Conservation (phyloP, 2,797 vertebrate species). For the Dendrocincla fuliginosa region DNA sequence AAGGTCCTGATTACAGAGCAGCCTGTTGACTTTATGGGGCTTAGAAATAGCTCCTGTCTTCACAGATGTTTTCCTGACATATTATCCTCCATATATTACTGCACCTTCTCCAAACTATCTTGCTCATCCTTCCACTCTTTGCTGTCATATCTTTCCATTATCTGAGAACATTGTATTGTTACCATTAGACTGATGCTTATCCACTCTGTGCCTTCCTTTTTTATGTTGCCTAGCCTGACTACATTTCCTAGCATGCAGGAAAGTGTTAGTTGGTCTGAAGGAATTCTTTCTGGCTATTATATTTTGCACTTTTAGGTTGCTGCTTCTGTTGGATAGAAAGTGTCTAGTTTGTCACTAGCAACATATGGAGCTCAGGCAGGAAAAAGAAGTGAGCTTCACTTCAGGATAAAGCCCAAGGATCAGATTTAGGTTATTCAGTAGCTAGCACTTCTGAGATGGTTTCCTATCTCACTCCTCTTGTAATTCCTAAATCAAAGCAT, state of each 20-base stretch:
- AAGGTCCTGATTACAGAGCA: background rate
- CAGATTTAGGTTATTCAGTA: background rate
- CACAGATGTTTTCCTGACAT: background rate
- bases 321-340: background rate
- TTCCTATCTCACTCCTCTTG: background rate
- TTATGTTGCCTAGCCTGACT: constrained; percentile 37
- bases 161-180: constrained; percentile 53
- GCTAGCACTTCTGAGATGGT: background rate
- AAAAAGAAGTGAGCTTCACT: background rate
- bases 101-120: background rate
- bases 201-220: constrained; percentile 30
- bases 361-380: background rate
- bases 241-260: background rate
- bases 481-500: constrained; percentile 31
- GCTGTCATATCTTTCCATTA: constrained; percentile 49
- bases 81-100: background rate
- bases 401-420: background rate
- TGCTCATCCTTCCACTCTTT: constrained; percentile 31
- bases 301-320: background rate
- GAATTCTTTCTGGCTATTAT: background rate
- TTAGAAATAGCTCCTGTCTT: constrained; percentile 21
- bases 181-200: constrained; percentile 66
- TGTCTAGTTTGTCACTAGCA: background rate
- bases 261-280: background rate
- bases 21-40: constrained; percentile 21